Conservation (phyloP, 2,797 vertebrate genomes). For the Picus viridis region DNA sequence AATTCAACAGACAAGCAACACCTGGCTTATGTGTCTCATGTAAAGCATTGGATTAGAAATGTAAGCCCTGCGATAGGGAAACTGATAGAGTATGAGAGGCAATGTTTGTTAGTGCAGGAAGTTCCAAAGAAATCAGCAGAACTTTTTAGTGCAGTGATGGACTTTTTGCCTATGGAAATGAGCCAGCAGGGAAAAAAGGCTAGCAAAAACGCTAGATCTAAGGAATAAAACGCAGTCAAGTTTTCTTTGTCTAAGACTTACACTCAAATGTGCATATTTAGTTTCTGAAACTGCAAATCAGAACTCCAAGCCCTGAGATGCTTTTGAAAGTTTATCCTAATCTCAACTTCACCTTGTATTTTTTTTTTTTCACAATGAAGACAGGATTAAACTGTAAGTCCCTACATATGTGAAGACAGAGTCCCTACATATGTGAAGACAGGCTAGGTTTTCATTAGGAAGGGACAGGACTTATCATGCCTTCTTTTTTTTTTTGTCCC, state of each 20-base stretch:
- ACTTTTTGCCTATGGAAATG: neutral
- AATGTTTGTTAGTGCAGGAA: neutral
- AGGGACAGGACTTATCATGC: neutral
- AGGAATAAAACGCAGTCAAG: neutral
- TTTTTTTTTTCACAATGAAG: neutral
- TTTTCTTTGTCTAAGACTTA: slow-evolving; percentile 9
- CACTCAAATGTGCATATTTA: neutral
- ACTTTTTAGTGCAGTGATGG: neutral
- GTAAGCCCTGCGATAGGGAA: neutral
- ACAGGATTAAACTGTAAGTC: neutral
- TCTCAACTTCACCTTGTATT: neutral
- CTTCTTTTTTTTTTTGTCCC: neutral
- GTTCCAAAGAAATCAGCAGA: neutral
- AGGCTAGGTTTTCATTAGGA: neutral
- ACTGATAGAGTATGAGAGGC: neutral
- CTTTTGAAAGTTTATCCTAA: slow-evolving; percentile 27
- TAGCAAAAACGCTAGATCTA: neutral
- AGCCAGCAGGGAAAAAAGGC: neutral
- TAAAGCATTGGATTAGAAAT: neutral
- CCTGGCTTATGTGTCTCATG: accelerated
- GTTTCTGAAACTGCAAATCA: slow-evolving; percentile 28
- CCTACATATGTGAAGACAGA: neutral
- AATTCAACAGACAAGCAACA: neutral
- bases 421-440: neutral
- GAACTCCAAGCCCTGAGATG: neutral